These are phyloP conservation scores for Pseudomyrmex concolor DNA, from an alignment of 1,140 invertebrate species.

Conservation along the genomic window DNA sequence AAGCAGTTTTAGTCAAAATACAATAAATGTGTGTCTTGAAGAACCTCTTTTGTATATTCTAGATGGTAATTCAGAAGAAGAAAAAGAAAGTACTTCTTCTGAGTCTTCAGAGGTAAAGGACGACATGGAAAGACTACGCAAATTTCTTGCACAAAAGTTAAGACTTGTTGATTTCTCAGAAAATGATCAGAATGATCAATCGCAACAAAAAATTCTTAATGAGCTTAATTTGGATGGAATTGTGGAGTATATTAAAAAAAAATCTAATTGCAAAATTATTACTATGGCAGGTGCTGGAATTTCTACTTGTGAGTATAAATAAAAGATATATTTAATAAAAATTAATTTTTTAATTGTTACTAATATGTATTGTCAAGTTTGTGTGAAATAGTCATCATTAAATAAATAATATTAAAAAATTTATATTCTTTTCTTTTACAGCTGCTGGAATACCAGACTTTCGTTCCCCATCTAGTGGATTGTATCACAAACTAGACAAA, in stretches of 20 bases:
- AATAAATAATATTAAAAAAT: slow-evolving; percentile 12
- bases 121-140: slow-evolving; percentile 78
- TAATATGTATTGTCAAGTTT: slow-evolving; percentile 6
- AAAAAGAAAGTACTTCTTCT: slow-evolving; percentile 36
- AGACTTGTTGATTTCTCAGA: slow-evolving; percentile 66
- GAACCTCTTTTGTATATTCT: slow-evolving; percentile 1
- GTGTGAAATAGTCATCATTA: background rate
- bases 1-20: background rate
- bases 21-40: background rate
- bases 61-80: slow-evolving; percentile 55
- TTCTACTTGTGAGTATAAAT: slow-evolving; percentile 92
- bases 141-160: slow-evolving; percentile 77
- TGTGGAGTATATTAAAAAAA: slow-evolving; percentile 89
- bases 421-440: slow-evolving; percentile 76
- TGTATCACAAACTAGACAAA: slow-evolving; percentile 96
- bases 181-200: slow-evolving; percentile 23
- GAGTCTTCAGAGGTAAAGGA: slow-evolving; percentile 58
- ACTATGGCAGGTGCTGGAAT: slow-evolving; percentile 98
- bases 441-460: slow-evolving; percentile 98
- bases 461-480: slow-evolving; percentile 94
- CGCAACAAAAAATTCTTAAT: slow-evolving; percentile 70
- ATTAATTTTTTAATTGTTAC: slow-evolving; percentile 13
- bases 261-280: slow-evolving; percentile 94
- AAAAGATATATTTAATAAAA: background rate
- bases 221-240: slow-evolving; percentile 89